Conservation (phyloP, 2,888 invertebrate genomes). For the Drosophila kanekoi region DNA sequence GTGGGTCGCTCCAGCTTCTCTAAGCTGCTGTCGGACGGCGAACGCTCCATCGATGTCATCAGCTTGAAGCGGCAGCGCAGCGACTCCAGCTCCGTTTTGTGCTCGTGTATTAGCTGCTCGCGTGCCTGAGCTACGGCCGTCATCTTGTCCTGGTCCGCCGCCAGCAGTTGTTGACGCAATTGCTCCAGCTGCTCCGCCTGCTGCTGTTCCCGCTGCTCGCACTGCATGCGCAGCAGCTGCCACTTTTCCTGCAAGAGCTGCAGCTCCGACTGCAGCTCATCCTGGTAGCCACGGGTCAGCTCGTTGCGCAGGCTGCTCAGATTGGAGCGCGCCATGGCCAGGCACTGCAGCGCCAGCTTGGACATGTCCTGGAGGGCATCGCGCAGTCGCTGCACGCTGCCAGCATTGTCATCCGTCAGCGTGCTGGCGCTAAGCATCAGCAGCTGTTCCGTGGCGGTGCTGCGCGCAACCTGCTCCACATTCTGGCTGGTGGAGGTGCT, state of each 20-base stretch:
- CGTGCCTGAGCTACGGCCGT: slow-evolving; percentile 89
- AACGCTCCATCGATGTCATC: slow-evolving; percentile 91
- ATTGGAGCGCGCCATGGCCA: slow-evolving; percentile 87
- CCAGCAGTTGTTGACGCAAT: slow-evolving; percentile 77
- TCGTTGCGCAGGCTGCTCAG: slow-evolving; percentile 87
- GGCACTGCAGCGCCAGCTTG: slow-evolving; percentile 86
- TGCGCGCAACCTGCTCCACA: slow-evolving; percentile 70
- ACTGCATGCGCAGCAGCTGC: slow-evolving; percentile 86
- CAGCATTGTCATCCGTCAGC: slow-evolving; percentile 87
- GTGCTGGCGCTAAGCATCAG: slow-evolving; percentile 81
- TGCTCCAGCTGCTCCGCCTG: slow-evolving; percentile 61
- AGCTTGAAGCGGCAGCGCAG: slow-evolving; percentile 90
- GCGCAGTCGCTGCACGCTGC: slow-evolving; percentile 88
- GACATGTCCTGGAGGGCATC: slow-evolving; percentile 85
- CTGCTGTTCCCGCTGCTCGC: slow-evolving; percentile 86
- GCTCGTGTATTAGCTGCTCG: slow-evolving; percentile 89
- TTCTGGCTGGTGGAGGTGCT: slow-evolving; percentile 71
- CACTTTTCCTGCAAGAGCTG: slow-evolving; percentile 86
- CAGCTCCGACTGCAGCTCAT: slow-evolving; percentile 86
- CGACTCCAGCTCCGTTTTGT: slow-evolving; percentile 92
- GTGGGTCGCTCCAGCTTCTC: slow-evolving; percentile 90
- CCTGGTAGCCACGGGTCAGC: slow-evolving; percentile 86
- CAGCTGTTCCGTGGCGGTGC: slow-evolving; percentile 80
- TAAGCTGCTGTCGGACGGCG: slow-evolving; percentile 91
- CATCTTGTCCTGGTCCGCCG: slow-evolving; percentile 83